These are phyloP conservation scores for Rhinopomastus cyanomelas DNA, from an alignment of 2,113 vertebrate genomes.

Conservation along the genomic window DNA sequence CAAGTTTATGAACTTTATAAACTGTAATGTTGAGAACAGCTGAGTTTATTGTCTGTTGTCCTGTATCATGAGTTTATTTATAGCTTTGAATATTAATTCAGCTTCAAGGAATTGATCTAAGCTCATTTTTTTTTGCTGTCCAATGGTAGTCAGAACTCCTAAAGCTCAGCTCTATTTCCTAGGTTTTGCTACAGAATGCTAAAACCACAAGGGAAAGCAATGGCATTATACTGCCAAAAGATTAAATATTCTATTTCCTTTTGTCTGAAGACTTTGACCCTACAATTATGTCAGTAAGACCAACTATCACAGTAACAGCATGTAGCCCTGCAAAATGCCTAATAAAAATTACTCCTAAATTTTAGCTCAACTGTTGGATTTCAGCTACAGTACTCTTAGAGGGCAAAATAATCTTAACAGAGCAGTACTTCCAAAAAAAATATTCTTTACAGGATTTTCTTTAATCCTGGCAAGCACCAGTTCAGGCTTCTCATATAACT, in stretches of 20 bases:
- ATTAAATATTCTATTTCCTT: not conserved
- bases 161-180: not conserved
- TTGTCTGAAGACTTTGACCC: not conserved
- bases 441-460: slow-evolving; percentile 25
- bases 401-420: slow-evolving; percentile 42
- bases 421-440: not conserved
- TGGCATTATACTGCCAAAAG: not conserved
- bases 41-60: not conserved
- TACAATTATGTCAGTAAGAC: not conserved
- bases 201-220: not conserved
- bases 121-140: not conserved
- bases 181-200: not conserved
- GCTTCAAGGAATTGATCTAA: not conserved
- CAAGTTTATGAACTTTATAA: not conserved
- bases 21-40: not conserved
- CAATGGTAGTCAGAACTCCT: not conserved
- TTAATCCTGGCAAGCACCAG: slow-evolving; percentile 34
- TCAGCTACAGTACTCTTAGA: not conserved
- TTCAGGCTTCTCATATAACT: slow-evolving; percentile 41
- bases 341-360: not conserved
- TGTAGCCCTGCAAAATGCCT: not conserved
- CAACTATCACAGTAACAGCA: not conserved
- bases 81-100: not conserved
- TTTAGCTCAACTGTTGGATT: slow-evolving; percentile 7
- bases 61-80: not conserved